Percentiles rank a stretch among this genome's conserved stretches.
phyloP scores from a whole-genome alignment of 2,113 vertebrate genomes.

The Rhynchopsitta pachyrhyncha region DNA sequence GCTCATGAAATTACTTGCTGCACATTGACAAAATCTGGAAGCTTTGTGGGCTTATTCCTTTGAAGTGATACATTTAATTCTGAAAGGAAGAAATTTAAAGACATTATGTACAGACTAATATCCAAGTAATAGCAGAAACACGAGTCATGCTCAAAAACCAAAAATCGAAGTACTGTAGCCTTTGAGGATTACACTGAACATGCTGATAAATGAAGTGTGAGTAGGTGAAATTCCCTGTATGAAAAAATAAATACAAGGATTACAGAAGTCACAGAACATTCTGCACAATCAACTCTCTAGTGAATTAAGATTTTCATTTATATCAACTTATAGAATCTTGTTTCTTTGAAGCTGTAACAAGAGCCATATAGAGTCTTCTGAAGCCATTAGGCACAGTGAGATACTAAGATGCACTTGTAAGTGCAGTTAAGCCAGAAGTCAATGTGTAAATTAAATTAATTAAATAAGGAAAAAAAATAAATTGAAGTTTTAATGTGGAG shows the following conservation, averaged over 20 bases:
- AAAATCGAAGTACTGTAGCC: background rate
- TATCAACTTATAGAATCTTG: background rate
- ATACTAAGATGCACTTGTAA: background rate
- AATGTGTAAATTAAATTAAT: background rate
- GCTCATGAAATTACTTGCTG: constrained; percentile 27
- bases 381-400: background rate
- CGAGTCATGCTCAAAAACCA: background rate
- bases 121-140: constrained; percentile 2
- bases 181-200: background rate
- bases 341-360: background rate
- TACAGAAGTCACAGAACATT: background rate
- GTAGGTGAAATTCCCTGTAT: background rate
- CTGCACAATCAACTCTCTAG: background rate
- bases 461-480: background rate
- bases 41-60: constrained; percentile 6
- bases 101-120: background rate
- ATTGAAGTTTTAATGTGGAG: background rate
- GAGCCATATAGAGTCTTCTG: background rate
- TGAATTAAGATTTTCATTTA: background rate
- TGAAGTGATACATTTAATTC: background rate
- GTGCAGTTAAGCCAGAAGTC: background rate
- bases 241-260: background rate
- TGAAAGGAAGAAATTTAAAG: background rate
- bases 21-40: background rate
- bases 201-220: background rate